A percentile compares a stretch with the other conserved stretches of the same genome.
phyloP scores from a whole-genome alignment of 30 jellyfish, hydroid and myxozoan genomes.

The Aurelia coerulea region DNA sequence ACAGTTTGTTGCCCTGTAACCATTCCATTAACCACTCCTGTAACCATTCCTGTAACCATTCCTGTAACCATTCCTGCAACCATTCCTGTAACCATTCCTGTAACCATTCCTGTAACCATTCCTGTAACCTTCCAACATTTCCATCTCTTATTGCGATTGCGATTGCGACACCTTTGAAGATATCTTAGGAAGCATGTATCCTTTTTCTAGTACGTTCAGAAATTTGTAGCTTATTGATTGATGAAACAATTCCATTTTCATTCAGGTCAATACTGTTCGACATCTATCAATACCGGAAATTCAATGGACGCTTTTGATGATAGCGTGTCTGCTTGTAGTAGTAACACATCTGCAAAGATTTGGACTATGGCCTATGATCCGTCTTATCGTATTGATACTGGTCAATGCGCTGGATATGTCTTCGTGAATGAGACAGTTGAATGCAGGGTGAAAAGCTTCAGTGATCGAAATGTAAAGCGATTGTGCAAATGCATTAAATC shows the following conservation, averaged over 20 bases:
- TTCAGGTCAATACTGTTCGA: slow-evolving; percentile 21
- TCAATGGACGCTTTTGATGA: slow-evolving; percentile 6
- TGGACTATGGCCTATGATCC: slow-evolving; percentile 43
- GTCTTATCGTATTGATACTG: slow-evolving; percentile 10
- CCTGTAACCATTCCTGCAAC: no score
- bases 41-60: no score
- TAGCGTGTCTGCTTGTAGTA: slow-evolving; percentile 8
- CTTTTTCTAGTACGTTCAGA: no score
- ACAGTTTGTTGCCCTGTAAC: no score
- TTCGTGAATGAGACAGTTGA: slow-evolving; percentile 16
- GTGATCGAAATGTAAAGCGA: slow-evolving; percentile 21
- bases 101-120: no score
- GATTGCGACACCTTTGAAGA: no score
- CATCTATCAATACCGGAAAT: slow-evolving; percentile 29
- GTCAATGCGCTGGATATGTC: slow-evolving; percentile 37
- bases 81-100: no score
- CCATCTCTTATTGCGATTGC: no score
- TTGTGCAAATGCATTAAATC: slow-evolving; percentile 43
- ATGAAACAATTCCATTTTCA: not conserved
- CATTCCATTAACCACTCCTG: no score
- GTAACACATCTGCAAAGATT: slow-evolving; percentile 14
- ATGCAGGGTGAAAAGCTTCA: slow-evolving; percentile 28
- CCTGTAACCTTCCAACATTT: no score
- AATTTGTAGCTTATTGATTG: not conserved
- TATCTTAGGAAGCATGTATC: no score